Base-by-base conservation (phyloP, 2,888 invertebrate species). In the Drosophila bunnanda region DNA sequence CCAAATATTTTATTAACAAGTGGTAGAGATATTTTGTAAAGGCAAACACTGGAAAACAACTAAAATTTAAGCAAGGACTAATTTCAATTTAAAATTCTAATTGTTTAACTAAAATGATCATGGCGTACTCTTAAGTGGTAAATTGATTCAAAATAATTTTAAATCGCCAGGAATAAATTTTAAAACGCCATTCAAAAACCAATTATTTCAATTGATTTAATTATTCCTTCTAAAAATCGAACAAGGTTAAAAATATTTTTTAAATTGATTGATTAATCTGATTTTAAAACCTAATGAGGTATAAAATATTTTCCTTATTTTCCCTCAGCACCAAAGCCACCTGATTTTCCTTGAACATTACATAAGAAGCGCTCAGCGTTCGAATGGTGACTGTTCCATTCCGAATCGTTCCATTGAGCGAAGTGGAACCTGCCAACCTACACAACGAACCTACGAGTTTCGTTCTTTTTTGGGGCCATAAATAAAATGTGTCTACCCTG, bases 351-450 rank as follows among this genome's bases (percentile, higher is more conserved):
- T 15, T 28, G 36, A 32, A 30, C 32, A 69, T 85, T 87, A 72
- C 75, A 85, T 85, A 85, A 85, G 50, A 59, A 69, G 72, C 68
- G 79, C 44, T 62, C 36, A 55, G 58, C 46, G 65, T 55, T 54
- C 59, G 54, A 89, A 75, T 79, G 67, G 79, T 79, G 64, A 83
- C 55, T 88, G 85, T 85, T 89, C 50, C 85, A 89, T 87, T 88
- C 77, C 89, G 43, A 13, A 75, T 52, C 34, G 85, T 85, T 59
- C 38, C 71, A 71, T 71, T 69, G 52, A 72, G 75, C 38, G 57
- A 77, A 73, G 66, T 55, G 58, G 41, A 64, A 64, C 34, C 57
- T 50, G 36, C 50, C 52, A 57, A 36, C 36, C 64, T 65, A 46
- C 53, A 30, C 53, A 30, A 30, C 46, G 74, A 58, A 46, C 56